These are phyloP conservation scores for Salarias fasciatus DNA, from an alignment of 2,797 vertebrate species.

Conservation along the genomic window DNA sequence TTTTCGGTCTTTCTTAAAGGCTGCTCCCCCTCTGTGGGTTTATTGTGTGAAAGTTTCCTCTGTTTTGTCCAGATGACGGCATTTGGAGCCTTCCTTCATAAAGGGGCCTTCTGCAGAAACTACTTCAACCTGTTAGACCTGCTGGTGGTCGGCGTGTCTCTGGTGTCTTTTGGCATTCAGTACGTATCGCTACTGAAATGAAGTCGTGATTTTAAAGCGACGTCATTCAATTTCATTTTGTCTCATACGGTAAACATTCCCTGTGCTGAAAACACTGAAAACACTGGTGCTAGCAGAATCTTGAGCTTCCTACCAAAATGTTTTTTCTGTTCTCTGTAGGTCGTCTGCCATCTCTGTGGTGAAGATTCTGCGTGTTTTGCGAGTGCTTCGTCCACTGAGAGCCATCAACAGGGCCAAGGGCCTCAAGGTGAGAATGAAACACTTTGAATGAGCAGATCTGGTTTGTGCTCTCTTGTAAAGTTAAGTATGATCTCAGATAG, in stretches of 20 bases:
- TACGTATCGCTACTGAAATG: slow-evolving; percentile 76
- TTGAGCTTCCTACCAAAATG: too few relatives aligned
- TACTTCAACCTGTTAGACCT: slow-evolving; percentile 98
- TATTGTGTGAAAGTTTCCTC: slow-evolving; percentile 21
- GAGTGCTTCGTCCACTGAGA: slow-evolving; percentile 94
- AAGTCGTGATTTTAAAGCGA: too few relatives aligned
- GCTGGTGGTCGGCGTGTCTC: slow-evolving; percentile 96
- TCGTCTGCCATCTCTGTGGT: slow-evolving; percentile 98
- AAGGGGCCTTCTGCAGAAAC: slow-evolving; percentile 98
- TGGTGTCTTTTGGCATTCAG: slow-evolving; percentile 99
- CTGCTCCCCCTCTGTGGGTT: background rate
- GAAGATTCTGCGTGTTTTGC: slow-evolving; percentile 95
- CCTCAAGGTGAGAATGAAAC: slow-evolving; percentile 87
- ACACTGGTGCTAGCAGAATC: background rate
- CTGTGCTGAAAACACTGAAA: background rate
- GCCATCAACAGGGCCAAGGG: slow-evolving; percentile 99
- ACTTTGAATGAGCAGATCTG: background rate
- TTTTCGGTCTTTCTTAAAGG: too few relatives aligned
- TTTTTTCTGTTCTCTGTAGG: slow-evolving; percentile 39
- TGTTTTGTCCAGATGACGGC: slow-evolving; percentile 91
- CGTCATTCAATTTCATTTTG: too few relatives aligned
- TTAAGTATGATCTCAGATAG: too few relatives aligned
- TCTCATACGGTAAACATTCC: background rate
- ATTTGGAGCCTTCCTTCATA: slow-evolving; percentile 97
- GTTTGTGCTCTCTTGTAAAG: too few relatives aligned